Conservation (phyloP, 2,113 vertebrate genomes). For the Melanotaenia duboulayi region DNA sequence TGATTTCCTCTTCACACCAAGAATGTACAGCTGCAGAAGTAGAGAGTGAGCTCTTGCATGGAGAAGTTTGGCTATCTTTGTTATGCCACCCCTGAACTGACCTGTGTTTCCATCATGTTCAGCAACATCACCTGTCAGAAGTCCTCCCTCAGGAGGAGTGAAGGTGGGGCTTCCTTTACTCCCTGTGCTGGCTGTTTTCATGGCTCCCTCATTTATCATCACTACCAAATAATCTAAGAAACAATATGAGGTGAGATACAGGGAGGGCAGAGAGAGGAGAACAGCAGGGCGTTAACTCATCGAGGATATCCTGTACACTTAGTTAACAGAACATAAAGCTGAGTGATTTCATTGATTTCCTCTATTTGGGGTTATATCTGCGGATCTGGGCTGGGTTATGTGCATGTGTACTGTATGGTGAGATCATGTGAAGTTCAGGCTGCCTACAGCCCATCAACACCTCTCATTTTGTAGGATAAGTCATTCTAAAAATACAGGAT, state of each 20-base stretch:
- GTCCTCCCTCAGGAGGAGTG: slow-evolving; percentile 32
- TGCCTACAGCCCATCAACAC: slow-evolving; percentile 11
- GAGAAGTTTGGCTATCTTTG: slow-evolving; percentile 16
- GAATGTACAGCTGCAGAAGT: background rate
- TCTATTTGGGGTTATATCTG: slow-evolving; percentile 33
- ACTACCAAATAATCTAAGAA: slow-evolving; percentile 58
- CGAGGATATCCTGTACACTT: slow-evolving; percentile 79
- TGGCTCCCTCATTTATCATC: slow-evolving; percentile 56
- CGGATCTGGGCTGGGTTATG: slow-evolving; percentile 16
- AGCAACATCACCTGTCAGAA: slow-evolving; percentile 64
- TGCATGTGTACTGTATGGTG: slow-evolving; percentile 13
- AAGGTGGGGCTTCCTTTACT: slow-evolving; percentile 64
- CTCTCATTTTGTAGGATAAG: background rate
- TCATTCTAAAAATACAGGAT: no score
- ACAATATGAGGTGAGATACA: slow-evolving; percentile 66
- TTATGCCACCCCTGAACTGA: slow-evolving; percentile 15
- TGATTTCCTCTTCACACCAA: slow-evolving; percentile 9
- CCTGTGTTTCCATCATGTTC: slow-evolving; percentile 50
- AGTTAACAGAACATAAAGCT: slow-evolving; percentile 69
- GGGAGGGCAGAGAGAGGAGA: slow-evolving; percentile 46
- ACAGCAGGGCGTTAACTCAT: slow-evolving; percentile 65
- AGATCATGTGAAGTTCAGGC: background rate
- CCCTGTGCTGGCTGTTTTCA: slow-evolving; percentile 33
- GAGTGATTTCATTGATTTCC: slow-evolving; percentile 61
- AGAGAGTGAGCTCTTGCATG: slow-evolving; percentile 14